A percentile compares a stretch with the other conserved stretches of the same genome.
Conservation (phyloP, 2,888 invertebrate species). For the Netelia virgata region DNA sequence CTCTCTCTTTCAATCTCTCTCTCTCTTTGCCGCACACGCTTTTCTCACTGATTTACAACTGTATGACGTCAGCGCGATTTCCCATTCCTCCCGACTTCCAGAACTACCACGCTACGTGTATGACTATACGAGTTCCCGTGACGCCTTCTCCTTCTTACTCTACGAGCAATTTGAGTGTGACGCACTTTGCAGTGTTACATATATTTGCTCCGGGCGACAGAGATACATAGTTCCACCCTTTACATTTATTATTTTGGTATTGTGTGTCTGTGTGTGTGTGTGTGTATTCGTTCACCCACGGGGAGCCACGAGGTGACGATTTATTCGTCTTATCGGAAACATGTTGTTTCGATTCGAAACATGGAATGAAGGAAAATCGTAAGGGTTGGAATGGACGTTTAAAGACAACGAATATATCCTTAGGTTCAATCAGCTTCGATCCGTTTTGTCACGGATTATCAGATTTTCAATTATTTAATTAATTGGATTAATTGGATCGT, state of each 20-base stretch:
- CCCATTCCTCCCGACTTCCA: slow-evolving; percentile 27
- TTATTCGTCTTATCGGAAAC: neutral
- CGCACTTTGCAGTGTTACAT: slow-evolving; percentile 52
- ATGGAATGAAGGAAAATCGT: neutral
- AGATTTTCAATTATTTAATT: too few relatives aligned
- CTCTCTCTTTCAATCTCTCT: neutral
- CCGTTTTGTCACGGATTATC: too few relatives aligned
- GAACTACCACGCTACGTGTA: slow-evolving; percentile 32
- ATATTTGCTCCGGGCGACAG: slow-evolving; percentile 22
- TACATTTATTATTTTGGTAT: too few relatives aligned
- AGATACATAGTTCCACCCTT: neutral
- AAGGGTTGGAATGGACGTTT: neutral
- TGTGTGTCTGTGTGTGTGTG: neutral
- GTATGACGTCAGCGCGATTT: slow-evolving; percentile 61
- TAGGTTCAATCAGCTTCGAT: too few relatives aligned
- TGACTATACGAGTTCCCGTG: slow-evolving; percentile 16
- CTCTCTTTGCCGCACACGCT: slow-evolving; percentile 26
- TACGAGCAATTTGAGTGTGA: slow-evolving; percentile 57
- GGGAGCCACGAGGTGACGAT: neutral
- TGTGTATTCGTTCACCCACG: neutral
- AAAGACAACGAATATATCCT: too few relatives aligned
- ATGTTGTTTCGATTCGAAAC: neutral
- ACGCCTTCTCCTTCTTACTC: slow-evolving; percentile 1
- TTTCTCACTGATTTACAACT: slow-evolving; percentile 58
- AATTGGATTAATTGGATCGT: too few relatives aligned